Conservation (phyloP, 2,113 vertebrate genomes). For the Caloenas nicobarica region DNA sequence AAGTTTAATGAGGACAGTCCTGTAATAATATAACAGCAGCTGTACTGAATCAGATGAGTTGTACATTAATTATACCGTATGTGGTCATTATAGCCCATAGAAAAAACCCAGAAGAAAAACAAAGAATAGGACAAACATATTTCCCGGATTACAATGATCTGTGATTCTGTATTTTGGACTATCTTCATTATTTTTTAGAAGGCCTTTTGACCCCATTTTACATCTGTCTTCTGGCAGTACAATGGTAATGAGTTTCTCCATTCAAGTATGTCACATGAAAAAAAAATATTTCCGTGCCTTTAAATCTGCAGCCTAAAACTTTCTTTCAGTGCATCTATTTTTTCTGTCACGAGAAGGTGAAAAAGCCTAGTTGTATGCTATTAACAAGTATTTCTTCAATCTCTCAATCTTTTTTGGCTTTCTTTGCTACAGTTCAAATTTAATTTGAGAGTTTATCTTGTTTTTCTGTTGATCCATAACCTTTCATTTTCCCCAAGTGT, state of each 20-base stretch:
- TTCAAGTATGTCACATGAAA: background rate
- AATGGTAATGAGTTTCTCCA: background rate
- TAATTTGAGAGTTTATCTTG: background rate
- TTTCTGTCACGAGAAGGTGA: background rate
- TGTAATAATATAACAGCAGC: background rate
- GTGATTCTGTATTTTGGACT: background rate
- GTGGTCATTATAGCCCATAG: background rate
- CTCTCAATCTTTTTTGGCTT: background rate
- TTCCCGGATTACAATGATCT: background rate
- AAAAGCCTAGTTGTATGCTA: background rate
- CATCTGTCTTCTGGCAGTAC: background rate
- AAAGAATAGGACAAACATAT: background rate
- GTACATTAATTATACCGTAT: rapidly evolving
- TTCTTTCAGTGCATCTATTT: background rate
- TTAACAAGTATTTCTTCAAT: background rate
- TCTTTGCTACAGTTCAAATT: background rate
- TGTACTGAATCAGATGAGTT: background rate
- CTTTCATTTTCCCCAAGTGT: background rate
- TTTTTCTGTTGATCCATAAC: background rate
- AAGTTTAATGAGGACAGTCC: background rate
- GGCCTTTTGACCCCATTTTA: background rate
- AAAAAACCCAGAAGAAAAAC: background rate
- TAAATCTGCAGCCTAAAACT: background rate
- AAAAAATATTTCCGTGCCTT: background rate
- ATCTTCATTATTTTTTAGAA: background rate